Percentiles rank a stretch among this genome's conserved stretches.
phyloP scores from a whole-genome alignment of 2,888 invertebrate species.

The Ormyrus rosae region DNA sequence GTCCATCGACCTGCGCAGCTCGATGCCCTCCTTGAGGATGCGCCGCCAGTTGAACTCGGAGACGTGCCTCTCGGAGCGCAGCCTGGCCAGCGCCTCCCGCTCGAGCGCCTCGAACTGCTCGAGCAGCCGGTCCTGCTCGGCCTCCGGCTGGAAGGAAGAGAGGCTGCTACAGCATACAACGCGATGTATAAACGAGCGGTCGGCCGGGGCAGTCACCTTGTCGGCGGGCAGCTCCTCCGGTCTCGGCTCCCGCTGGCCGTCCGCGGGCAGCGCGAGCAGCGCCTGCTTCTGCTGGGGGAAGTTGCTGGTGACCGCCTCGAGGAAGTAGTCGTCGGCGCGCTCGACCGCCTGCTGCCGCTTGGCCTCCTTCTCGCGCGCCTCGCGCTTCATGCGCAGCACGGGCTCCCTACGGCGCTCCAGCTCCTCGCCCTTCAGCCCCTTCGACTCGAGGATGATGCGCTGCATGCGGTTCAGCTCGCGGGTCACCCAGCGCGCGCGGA shows the following conservation, averaged over 20 bases:
- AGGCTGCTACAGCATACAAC: too few relatives aligned
- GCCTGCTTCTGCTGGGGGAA: constrained; percentile 78
- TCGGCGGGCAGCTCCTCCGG: too few relatives aligned
- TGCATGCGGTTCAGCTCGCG: constrained; percentile 82
- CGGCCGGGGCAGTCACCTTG: too few relatives aligned
- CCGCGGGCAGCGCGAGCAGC: not conserved
- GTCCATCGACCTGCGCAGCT: constrained; percentile 77
- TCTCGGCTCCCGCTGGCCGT: too few relatives aligned
- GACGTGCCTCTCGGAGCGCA: constrained; percentile 77
- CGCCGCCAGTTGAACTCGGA: constrained; percentile 79
- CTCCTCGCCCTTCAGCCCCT: constrained; percentile 80
- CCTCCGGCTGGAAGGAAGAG: too few relatives aligned
- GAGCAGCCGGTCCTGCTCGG: constrained; percentile 48
- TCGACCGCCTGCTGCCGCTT: constrained; percentile 79
- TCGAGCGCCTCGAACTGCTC: constrained; percentile 63
- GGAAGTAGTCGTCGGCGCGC: constrained; percentile 81
- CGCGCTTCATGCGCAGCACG: constrained; percentile 79
- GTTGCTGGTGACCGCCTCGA: constrained; percentile 80
- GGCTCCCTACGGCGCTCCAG: constrained; percentile 81
- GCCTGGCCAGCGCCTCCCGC: constrained; percentile 71
- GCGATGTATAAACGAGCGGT: too few relatives aligned
- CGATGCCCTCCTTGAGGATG: constrained; percentile 77
- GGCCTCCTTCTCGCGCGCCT: constrained; percentile 78
- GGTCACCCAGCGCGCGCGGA: constrained; percentile 76
- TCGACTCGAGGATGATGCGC: constrained; percentile 80